Evolutionary conservation across 2,888 invertebrate genomes (phyloP), one percentile per base, ranked within the genome.

Genomic region (Bombylius major): DNA sequence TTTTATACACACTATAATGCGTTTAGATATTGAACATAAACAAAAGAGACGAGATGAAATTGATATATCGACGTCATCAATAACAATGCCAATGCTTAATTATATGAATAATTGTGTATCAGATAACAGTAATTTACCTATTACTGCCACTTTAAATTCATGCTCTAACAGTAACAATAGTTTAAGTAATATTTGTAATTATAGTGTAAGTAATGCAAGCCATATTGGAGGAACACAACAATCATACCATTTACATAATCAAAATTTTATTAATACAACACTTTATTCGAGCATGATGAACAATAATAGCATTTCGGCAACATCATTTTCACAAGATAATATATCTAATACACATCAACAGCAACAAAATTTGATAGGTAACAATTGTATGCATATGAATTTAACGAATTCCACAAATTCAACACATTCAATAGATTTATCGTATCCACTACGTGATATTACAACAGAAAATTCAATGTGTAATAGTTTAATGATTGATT

Each of bases 1-100:
- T 75, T 97, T 95, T 69, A 93, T 97, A 65, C 95, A 96, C 69
- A 98, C 97, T 0, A 79, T 97, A 54, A 95, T 96, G 95, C 82
- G 95, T 60, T 72, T 95, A 62, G 89, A 92, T 62, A 75, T 93
- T 65, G 93, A 93, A 73, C 91, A 87, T 76, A 89, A 89, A 71
- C 85, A 86, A 63, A 84, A 86, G 64, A 67, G 60, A 65, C 68
- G 47, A 47, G 61, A 55, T 53, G 61, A 39, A 45, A 62, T 47
- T 23, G 42, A 58, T 11, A 56, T 50, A 1, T 31, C 57, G 33
- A 49, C 56, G 32, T 51, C 53, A 23, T 33, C 5, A 12, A 44
- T 51, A 13, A 31, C 50, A 32, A 47, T 50, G 12, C 33, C 61
- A 23, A 51, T 63, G 67, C 48, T 72, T 32, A 44, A 5, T 32